Evolutionary conservation across 2,113 vertebrate species (phyloP).

Genomic region (Corythornis vintsioides): DNA sequence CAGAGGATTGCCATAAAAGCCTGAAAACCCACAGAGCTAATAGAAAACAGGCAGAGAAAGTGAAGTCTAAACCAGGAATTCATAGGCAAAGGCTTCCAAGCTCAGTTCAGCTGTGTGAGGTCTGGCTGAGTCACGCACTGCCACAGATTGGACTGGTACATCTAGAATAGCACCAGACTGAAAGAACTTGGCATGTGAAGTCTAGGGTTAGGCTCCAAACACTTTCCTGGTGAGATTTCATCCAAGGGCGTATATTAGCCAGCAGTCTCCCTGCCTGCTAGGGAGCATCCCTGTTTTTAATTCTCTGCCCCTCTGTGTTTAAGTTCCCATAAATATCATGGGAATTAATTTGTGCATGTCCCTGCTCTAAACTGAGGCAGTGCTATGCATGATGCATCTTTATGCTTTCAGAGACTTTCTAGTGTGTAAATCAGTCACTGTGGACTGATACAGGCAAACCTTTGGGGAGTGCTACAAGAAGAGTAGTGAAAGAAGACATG

Average conservation of each 20-base stretch:
- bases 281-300: slow-evolving; percentile 12
- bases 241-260: not conserved
- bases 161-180: slow-evolving; percentile 56
- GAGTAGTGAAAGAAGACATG: not conserved
- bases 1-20: slow-evolving; percentile 68
- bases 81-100: slow-evolving; percentile 61
- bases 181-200: slow-evolving; percentile 26
- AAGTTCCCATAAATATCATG: slow-evolving; percentile 66
- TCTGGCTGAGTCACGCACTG: slow-evolving; percentile 72
- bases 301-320: slow-evolving; percentile 1
- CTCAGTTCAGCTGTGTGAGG: slow-evolving; percentile 73
- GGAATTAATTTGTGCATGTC: slow-evolving; percentile 72
- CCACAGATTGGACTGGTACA: slow-evolving; percentile 54
- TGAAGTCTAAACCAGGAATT: slow-evolving; percentile 82
- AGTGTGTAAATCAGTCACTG: slow-evolving; percentile 71
- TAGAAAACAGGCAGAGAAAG: slow-evolving; percentile 85
- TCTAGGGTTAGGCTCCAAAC: slow-evolving; percentile 17
- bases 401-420: slow-evolving; percentile 62
- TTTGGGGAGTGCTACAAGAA: slow-evolving; percentile 29
- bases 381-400: slow-evolving; percentile 65
- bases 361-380: slow-evolving; percentile 36
- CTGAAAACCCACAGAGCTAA: slow-evolving; percentile 83
- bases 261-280: not conserved
- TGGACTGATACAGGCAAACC: slow-evolving; percentile 32
- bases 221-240: slow-evolving; percentile 35